Conservation (phyloP, 2,888 invertebrate species). For the Sinohyriopsis cumingii region DNA sequence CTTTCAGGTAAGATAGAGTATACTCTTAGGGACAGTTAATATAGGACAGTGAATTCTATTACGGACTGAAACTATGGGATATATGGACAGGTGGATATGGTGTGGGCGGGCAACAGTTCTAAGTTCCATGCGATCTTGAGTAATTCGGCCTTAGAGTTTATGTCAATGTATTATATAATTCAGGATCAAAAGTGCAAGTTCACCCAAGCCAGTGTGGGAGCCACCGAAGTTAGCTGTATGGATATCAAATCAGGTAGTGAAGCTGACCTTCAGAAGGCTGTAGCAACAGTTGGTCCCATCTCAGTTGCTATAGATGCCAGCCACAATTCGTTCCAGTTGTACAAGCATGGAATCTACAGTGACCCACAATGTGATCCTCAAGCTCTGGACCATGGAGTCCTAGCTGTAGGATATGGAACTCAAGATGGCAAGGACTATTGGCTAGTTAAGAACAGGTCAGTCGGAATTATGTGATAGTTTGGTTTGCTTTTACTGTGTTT, state of each 20-base stretch:
- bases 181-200: slow-evolving; percentile 60
- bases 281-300: slow-evolving; percentile 88
- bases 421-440: slow-evolving; percentile 81
- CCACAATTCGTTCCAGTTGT: slow-evolving; percentile 76
- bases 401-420: slow-evolving; percentile 87
- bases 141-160: background rate
- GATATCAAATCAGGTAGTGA: slow-evolving; percentile 77
- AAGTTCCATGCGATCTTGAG: too few relatives aligned
- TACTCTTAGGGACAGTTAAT: too few relatives aligned
- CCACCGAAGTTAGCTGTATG: slow-evolving; percentile 42
- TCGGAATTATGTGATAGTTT: slow-evolving; percentile 1
- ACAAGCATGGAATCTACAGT: slow-evolving; percentile 78
- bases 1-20: too few relatives aligned
- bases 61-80: too few relatives aligned
- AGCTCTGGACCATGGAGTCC: slow-evolving; percentile 88
- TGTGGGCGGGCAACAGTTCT: too few relatives aligned
- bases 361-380: slow-evolving; percentile 86
- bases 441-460: slow-evolving; percentile 86
- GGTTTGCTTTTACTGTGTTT: background rate
- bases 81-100: too few relatives aligned
- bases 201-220: slow-evolving; percentile 36
- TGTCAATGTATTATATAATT: background rate
- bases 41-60: too few relatives aligned
- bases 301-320: slow-evolving; percentile 92
- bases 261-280: slow-evolving; percentile 81